These are phyloP conservation scores for Pherbina coryleti DNA, from an alignment of 2,888 invertebrate species.

Conservation along the genomic window DNA sequence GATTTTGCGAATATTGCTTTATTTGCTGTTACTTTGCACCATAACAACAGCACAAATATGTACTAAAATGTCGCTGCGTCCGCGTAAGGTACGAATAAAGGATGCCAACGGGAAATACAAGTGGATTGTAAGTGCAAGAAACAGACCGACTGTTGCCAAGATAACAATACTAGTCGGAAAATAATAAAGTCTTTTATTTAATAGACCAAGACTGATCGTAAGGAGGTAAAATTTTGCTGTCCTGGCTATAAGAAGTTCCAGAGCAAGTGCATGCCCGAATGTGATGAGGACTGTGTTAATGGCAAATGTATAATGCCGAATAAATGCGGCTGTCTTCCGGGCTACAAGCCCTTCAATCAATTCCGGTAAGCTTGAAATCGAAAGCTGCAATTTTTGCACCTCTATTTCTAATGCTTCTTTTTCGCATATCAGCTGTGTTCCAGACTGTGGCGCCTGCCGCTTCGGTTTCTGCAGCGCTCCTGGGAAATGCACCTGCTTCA, in stretches of 20 bases:
- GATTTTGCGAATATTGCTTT: neutral
- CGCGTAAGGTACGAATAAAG: neutral
- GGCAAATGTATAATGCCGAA: constrained; percentile 63
- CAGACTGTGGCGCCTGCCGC: constrained; percentile 59
- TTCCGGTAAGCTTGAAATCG: constrained; percentile 41
- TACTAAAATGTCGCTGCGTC: constrained; percentile 3
- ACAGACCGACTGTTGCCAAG: too few relatives aligned
- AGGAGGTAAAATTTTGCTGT: constrained; percentile 52
- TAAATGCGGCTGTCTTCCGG: constrained; percentile 65
- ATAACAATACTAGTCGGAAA: neutral
- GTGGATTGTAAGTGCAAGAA: neutral
- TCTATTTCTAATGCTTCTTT: neutral
- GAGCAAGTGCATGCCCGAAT: constrained; percentile 53
- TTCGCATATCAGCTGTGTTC: constrained; percentile 55
- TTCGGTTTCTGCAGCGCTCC: constrained; percentile 61
- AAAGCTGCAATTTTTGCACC: neutral
- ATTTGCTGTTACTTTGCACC: constrained; percentile 2
- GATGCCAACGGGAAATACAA: constrained; percentile 23
- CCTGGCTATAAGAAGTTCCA: constrained; percentile 42
- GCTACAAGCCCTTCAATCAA: constrained; percentile 61
- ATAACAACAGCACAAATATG: constrained; percentile 23
- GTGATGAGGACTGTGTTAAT: constrained; percentile 51
- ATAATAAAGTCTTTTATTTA: neutral
- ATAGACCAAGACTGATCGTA: constrained; percentile 36
- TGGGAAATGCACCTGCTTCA: constrained; percentile 56